Percentiles rank a stretch among this genome's conserved stretches.
Evolutionary conservation across 2,888 invertebrate genomes (phyloP).

Genomic region (Phorcus lineatus): DNA sequence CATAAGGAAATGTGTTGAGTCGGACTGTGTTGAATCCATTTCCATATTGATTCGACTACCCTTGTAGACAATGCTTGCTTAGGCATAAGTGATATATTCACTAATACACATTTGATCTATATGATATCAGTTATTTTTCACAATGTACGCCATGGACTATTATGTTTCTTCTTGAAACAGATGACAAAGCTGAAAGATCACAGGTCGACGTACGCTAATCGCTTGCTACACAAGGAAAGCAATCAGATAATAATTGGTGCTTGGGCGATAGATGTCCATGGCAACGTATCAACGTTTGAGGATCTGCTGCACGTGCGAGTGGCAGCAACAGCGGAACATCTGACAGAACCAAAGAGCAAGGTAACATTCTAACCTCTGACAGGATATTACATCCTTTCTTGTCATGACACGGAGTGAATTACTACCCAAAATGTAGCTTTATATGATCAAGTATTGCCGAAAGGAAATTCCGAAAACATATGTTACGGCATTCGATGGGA

Average conservation of each 20-base stretch:
- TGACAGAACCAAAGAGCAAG: slow-evolving; percentile 34
- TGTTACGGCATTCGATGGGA: too few species aligned
- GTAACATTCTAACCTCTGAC: slow-evolving; percentile 8
- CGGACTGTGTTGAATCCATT: too few species aligned
- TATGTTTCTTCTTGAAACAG: slow-evolving; percentile 22
- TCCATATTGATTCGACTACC: too few species aligned
- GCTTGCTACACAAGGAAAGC: slow-evolving; percentile 41
- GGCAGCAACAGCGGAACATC: slow-evolving; percentile 45
- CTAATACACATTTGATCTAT: too few species aligned
- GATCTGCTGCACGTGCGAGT: slow-evolving; percentile 39
- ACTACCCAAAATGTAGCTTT: too few species aligned
- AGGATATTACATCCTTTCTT: too few species aligned
- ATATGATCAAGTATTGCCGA: too few species aligned
- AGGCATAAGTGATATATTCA: too few species aligned
- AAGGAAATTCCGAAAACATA: too few species aligned
- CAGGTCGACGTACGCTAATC: slow-evolving; percentile 44
- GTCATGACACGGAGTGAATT: too few species aligned
- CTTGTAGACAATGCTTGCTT: too few species aligned
- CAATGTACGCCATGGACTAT: neutral
- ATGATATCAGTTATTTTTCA: neutral
- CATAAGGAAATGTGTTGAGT: too few species aligned
- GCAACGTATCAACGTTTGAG: slow-evolving; percentile 32
- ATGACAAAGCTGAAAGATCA: slow-evolving; percentile 39
- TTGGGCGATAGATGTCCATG: slow-evolving; percentile 38
- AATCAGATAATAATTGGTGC: slow-evolving; percentile 47